Evolutionary conservation across 2,113 vertebrate species (phyloP).

Genomic region (Peromyscus polionotus): DNA sequence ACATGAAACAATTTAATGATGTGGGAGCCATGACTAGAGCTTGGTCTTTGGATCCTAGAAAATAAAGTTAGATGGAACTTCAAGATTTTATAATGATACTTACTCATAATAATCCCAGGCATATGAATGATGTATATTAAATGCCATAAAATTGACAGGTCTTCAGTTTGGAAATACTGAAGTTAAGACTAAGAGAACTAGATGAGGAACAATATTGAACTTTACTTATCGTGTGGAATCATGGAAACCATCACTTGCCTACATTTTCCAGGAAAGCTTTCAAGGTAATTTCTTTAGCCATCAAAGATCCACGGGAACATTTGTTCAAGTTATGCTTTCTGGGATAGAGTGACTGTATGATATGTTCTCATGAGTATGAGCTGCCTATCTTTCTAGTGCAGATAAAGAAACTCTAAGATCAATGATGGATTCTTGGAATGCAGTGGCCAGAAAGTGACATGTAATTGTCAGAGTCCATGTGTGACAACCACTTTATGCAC

Average conservation of each 20-base stretch:
- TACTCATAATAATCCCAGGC: neutral
- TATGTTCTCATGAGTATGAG: neutral
- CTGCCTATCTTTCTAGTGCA: neutral
- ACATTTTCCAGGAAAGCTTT: neutral
- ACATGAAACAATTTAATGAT: neutral
- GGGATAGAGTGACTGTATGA: neutral
- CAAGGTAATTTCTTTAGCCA: neutral
- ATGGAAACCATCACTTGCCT: neutral
- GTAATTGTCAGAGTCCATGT: neutral
- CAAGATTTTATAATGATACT: neutral
- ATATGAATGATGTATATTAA: neutral
- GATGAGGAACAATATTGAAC: neutral
- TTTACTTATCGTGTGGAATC: neutral
- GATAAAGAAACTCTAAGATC: no score
- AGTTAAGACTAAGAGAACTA: neutral
- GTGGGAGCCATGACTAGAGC: neutral
- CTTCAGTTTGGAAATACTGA: neutral
- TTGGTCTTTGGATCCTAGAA: neutral
- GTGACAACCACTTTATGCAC: neutral
- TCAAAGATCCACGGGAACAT: neutral
- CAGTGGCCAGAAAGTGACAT: neutral
- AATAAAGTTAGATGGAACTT: neutral
- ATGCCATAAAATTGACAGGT: neutral
- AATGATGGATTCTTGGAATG: neutral
- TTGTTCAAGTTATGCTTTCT: neutral